Evolutionary conservation across 2,113 vertebrate species (phyloP).

Genomic region (Charina bottae): DNA sequence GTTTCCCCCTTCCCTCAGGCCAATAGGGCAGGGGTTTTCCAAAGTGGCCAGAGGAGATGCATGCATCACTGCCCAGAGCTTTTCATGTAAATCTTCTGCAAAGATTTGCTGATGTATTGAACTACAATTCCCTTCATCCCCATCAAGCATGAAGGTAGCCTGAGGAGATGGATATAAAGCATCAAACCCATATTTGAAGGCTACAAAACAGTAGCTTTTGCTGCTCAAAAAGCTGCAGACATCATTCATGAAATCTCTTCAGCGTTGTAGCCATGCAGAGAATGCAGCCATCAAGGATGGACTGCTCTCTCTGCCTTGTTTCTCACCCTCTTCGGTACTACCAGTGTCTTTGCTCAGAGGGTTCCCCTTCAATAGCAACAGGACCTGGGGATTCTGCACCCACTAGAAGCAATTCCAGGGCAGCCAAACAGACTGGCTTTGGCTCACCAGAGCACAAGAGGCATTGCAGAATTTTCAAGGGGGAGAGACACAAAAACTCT

Average conservation of each 20-base stretch:
- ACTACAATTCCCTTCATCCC: background rate
- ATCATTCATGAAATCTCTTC: background rate
- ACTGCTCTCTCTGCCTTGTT: background rate
- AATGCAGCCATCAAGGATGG: background rate
- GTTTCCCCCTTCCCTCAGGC: background rate
- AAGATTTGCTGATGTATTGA: background rate
- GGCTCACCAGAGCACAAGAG: background rate
- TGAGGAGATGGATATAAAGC: background rate
- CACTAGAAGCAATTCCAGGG: background rate
- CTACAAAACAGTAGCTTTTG: background rate
- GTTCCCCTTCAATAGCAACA: background rate
- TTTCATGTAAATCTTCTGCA: background rate
- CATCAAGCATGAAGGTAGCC: background rate
- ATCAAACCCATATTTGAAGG: background rate
- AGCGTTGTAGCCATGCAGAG: background rate
- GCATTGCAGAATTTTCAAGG: background rate
- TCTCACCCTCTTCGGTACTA: background rate
- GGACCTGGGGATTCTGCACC: background rate
- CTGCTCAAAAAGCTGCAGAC: background rate
- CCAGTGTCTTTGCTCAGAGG: background rate
- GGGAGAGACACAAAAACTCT: background rate
- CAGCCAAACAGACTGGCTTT: background rate
- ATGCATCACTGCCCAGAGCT: background rate
- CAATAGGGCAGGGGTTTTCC: background rate
- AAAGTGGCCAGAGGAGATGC: background rate